Evolutionary conservation across 2,113 vertebrate species (phyloP).

Genomic region (Hippocampus mohnikei): DNA sequence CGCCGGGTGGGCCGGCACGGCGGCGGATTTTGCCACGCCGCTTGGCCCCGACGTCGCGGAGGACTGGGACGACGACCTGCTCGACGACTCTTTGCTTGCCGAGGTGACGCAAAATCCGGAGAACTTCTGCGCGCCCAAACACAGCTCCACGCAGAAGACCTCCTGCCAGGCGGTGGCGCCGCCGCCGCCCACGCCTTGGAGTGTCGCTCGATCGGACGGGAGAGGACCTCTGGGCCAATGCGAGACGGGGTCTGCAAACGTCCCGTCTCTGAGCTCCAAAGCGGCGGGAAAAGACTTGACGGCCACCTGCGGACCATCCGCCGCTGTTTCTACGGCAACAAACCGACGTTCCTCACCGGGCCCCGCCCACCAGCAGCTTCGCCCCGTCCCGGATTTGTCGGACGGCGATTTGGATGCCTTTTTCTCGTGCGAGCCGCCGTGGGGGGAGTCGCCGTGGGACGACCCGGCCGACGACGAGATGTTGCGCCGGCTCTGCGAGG

Average conservation of each 20-base stretch:
- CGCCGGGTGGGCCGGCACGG: slow-evolving; percentile 76
- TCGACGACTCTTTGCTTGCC: slow-evolving; percentile 78
- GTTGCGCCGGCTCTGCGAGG: slow-evolving; percentile 84
- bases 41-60: slow-evolving; percentile 69
- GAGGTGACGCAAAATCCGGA: slow-evolving; percentile 80
- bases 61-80: slow-evolving; percentile 77
- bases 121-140: slow-evolving; percentile 40
- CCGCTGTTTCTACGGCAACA: background rate
- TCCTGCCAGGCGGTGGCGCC: background rate
- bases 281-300: rapidly evolving
- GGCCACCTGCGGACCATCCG: no score
- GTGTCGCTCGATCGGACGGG: background rate
- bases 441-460: slow-evolving; percentile 84
- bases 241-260: slow-evolving; percentile 21
- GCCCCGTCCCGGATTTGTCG: background rate
- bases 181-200: background rate
- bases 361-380: rapidly evolving
- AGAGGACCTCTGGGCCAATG: slow-evolving; percentile 30
- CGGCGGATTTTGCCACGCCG: background rate
- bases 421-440: slow-evolving; percentile 67
- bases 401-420: slow-evolving; percentile 56
- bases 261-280: background rate
- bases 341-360: background rate
- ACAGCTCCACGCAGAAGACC: slow-evolving; percentile 52
- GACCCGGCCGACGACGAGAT: slow-evolving; percentile 79